Evolutionary conservation across 1,140 invertebrate species (phyloP), one percentile per base, ranked within the genome.

Genomic region (Steinernema feltiae): DNA sequence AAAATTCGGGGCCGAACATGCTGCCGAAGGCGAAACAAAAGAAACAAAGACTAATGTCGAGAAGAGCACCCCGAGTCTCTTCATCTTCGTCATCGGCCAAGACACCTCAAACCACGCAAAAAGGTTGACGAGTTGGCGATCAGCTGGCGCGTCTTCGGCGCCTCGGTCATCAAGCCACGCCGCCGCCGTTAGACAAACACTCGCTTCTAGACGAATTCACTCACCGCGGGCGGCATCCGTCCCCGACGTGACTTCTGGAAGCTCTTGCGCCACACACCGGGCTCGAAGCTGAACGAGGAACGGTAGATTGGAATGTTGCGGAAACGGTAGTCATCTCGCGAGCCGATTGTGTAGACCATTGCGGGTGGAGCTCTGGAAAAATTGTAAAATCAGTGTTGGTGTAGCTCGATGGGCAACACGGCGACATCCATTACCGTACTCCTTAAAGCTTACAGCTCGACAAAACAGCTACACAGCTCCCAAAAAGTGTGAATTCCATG

Each of bases 271-370:
- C 53, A 63, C 53, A 63, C 53, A 21, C 53, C 53, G 12, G 53
- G 53, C 53, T 63, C 53, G 24, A 63, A 63, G 53, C 53, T 63
- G 53, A 63, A 63, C 53, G 53, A 63, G 3, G 53, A 63, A 3
- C 53, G 15, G 24, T 63, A 63, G 53, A 63, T 63, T 3, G 53
- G 53, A 21, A 63, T 63, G 53, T 63, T 21, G 24, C 53, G 53
- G 24, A 63, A 63, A 27, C 53, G 53, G 53, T 63, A 63, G 53
- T 63, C 53, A 3, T 7, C 53, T 7, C 53, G 15, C 7, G 53
- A 63, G 53, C 53, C 53, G 53, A 63, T 63, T 27, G 53, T 63
- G 53, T 63, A 63, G 7, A 63, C 53, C 53, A 63, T 63, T 12
- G 18, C 18, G 35, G 35, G 35, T n/a, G n/a, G n/a, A n/a, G n/a